Conservation (phyloP, 2,888 invertebrate species). For the Caenorhabditis drosophilae region DNA sequence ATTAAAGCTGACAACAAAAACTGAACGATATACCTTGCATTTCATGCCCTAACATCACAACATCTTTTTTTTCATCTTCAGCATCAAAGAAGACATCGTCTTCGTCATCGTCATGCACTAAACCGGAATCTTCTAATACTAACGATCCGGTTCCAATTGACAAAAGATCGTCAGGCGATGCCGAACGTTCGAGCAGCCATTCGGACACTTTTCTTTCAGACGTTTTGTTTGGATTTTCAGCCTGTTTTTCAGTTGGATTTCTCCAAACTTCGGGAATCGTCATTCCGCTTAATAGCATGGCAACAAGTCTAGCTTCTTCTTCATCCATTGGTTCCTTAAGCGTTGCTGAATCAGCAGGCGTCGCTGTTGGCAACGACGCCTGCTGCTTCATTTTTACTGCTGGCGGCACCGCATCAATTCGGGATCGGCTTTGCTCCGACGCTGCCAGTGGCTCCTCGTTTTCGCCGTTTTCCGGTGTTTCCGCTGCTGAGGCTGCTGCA, state of each 20-base stretch:
- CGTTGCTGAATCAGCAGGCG: slow-evolving; percentile 10
- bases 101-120: slow-evolving; percentile 17
- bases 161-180: slow-evolving; percentile 29
- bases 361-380: slow-evolving; percentile 14
- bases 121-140: slow-evolving; percentile 22
- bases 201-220: slow-evolving; percentile 32
- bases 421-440: slow-evolving; percentile 10
- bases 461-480: background rate
- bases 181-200: slow-evolving; percentile 31
- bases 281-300: slow-evolving; percentile 26
- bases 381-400: slow-evolving; percentile 23
- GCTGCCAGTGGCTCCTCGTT: background rate
- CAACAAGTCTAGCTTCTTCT: slow-evolving; percentile 27
- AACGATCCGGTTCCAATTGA: slow-evolving; percentile 30
- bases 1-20: background rate
- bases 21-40: slow-evolving; percentile 14
- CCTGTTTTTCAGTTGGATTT: slow-evolving; percentile 23
- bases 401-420: slow-evolving; percentile 18
- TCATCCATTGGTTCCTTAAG: slow-evolving; percentile 39
- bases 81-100: slow-evolving; percentile 30
- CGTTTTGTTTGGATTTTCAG: slow-evolving; percentile 16
- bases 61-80: slow-evolving; percentile 11
- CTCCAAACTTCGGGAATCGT: slow-evolving; percentile 1
- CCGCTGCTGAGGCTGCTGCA: background rate
- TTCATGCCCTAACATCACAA: slow-evolving; percentile 30